Percentiles rank a stretch among this genome's conserved stretches.
These are phyloP conservation scores for Ammodytes marinus DNA, from an alignment of 2,113 vertebrate species.

Conservation along the genomic window DNA sequence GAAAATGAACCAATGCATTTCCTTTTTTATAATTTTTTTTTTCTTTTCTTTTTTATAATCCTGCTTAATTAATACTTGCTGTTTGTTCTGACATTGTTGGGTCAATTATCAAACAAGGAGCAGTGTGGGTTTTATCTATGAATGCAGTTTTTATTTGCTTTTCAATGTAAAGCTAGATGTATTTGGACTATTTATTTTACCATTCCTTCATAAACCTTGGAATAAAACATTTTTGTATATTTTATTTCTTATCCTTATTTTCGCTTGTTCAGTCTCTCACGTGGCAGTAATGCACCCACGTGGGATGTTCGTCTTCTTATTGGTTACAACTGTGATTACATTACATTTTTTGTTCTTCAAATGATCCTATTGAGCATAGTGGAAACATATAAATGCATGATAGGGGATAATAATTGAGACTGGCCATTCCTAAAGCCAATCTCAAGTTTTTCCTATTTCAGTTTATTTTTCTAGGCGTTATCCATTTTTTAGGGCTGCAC, in stretches of 20 bases:
- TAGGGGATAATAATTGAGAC: background rate
- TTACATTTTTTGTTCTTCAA: background rate
- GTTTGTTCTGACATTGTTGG: background rate
- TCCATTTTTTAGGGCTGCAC: background rate
- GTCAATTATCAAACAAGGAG: background rate
- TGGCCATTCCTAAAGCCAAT: background rate
- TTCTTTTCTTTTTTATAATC: slow-evolving; percentile 2
- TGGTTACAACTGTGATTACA: background rate
- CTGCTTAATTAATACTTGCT: background rate
- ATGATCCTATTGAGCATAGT: background rate
- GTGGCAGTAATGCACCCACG: background rate
- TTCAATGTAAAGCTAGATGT: slow-evolving; percentile 6
- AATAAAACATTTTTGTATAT: background rate
- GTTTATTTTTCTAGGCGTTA: background rate
- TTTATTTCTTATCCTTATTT: background rate
- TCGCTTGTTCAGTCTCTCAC: background rate
- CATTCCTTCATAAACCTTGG: background rate
- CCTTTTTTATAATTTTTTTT: background rate
- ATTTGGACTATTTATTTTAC: background rate
- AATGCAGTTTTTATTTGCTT: background rate
- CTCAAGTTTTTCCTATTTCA: no score
- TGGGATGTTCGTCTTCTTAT: background rate
- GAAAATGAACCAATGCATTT: background rate
- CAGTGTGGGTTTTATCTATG: background rate
- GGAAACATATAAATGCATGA: background rate